phyloP scores from a whole-genome alignment of 2,888 invertebrate genomes.

The Sesia bembeciformis region DNA sequence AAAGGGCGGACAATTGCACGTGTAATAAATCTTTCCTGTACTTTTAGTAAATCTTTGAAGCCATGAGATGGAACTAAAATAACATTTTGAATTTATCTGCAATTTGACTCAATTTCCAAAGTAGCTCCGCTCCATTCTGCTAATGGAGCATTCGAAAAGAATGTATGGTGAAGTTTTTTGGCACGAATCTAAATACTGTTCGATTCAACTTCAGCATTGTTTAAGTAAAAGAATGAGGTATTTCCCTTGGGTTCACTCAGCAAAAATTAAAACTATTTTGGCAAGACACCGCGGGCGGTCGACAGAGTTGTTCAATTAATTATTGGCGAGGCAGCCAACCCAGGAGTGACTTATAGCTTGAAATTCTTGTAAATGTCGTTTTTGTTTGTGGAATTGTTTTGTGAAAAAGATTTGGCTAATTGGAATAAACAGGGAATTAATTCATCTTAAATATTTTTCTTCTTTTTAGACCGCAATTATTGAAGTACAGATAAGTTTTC shows the following conservation, averaged over 20 bases:
- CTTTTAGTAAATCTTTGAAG: not conserved
- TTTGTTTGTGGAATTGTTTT: not conserved
- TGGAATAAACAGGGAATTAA: no score
- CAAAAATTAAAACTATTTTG: conserved; percentile 45
- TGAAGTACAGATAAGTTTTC: no score
- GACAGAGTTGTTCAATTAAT: conserved; percentile 7
- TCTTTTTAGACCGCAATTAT: no score
- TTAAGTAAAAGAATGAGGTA: conserved; percentile 17
- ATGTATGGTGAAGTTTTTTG: conserved; percentile 37
- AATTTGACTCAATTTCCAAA: conserved; percentile 42
- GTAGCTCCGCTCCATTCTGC: conserved; percentile 32
- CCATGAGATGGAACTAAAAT: not conserved
- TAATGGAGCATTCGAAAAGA: conserved; percentile 37
- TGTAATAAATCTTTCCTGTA: not conserved
- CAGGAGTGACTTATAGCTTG: conserved; percentile 2
- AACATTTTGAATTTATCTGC: conserved; percentile 20
- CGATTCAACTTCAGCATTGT: conserved; percentile 1
- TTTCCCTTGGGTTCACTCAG: conserved; percentile 19
- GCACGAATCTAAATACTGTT: conserved; percentile 25
- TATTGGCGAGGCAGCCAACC: conserved; percentile 9
- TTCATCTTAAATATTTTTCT: no score
- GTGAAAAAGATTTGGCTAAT: not conserved
- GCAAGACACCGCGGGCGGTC: conserved; percentile 17
- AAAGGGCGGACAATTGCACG: not conserved
- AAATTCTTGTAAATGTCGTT: not conserved